Conservation (phyloP, 1,140 invertebrate genomes). For the Chrysomallon squamiferum region DNA sequence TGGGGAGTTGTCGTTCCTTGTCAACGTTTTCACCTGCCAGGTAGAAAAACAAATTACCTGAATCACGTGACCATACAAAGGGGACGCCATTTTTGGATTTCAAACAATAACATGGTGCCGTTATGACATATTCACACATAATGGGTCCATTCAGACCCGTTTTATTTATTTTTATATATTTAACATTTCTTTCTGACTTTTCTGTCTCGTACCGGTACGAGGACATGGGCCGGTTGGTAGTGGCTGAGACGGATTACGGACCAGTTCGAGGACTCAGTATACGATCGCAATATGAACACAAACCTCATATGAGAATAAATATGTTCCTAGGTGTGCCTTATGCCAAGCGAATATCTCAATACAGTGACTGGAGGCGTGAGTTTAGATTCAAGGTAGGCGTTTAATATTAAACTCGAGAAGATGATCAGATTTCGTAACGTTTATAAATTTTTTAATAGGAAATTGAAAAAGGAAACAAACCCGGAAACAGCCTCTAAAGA, state of each 20-base stretch:
- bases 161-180: too few species aligned
- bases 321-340: conserved; percentile 42
- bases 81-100: too few species aligned
- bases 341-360: conserved; percentile 35
- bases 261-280: conserved; percentile 36
- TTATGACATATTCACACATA: too few species aligned
- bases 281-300: conserved; percentile 30
- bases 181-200: too few species aligned
- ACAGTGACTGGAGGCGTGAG: conserved; percentile 34
- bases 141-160: too few species aligned
- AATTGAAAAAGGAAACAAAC: not conserved
- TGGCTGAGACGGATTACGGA: not conserved
- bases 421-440: not conserved
- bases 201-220: too few species aligned
- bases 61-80: too few species aligned
- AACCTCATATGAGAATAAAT: conserved; percentile 30
- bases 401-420: not conserved
- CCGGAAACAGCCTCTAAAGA: not conserved
- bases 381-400: conserved; percentile 44
- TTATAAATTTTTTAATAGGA: not conserved
- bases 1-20: too few species aligned
- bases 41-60: too few species aligned
- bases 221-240: not conserved
- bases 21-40: too few species aligned
- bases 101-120: too few species aligned